A percentile compares a stretch with the other conserved stretches of the same genome.
Conservation (phyloP, 2,113 vertebrate genomes). For the Ovibos moschatus region DNA sequence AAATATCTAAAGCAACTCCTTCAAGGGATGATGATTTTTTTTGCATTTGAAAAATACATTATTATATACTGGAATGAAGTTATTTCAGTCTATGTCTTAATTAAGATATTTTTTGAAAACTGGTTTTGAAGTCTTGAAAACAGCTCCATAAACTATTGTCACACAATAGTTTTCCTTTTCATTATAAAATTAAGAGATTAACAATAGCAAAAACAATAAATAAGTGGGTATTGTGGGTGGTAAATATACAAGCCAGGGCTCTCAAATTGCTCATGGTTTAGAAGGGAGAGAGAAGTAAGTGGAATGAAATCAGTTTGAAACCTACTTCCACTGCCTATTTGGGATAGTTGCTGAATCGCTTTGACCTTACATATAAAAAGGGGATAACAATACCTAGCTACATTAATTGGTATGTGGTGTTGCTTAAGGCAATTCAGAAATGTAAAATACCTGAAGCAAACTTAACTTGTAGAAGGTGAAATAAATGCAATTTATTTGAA, state of each 20-base stretch:
- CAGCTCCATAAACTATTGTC: background rate
- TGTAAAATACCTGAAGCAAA: background rate
- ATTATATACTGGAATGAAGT: background rate
- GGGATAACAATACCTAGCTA: background rate
- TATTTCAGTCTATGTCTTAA: background rate
- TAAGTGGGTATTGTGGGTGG: background rate
- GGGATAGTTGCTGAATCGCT: background rate
- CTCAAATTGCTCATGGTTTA: background rate
- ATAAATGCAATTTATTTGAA: background rate
- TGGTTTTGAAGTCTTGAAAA: background rate
- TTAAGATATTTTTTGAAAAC: background rate
- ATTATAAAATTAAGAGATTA: background rate
- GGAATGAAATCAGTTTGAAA: background rate
- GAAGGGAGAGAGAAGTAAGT: background rate
- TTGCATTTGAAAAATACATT: background rate
- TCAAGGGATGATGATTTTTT: background rate
- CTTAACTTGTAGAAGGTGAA: background rate
- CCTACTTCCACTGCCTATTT: background rate
- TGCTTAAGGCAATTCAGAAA: background rate
- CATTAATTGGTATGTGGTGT: background rate
- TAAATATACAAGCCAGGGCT: background rate
- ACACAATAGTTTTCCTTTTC: background rate
- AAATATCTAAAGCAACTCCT: background rate
- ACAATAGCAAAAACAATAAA: background rate
- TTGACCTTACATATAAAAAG: background rate